Percentiles rank a stretch among this genome's conserved stretches.
These are phyloP conservation scores for Eudemis profundana DNA, from an alignment of 2,888 invertebrate genomes.

Conservation along the genomic window DNA sequence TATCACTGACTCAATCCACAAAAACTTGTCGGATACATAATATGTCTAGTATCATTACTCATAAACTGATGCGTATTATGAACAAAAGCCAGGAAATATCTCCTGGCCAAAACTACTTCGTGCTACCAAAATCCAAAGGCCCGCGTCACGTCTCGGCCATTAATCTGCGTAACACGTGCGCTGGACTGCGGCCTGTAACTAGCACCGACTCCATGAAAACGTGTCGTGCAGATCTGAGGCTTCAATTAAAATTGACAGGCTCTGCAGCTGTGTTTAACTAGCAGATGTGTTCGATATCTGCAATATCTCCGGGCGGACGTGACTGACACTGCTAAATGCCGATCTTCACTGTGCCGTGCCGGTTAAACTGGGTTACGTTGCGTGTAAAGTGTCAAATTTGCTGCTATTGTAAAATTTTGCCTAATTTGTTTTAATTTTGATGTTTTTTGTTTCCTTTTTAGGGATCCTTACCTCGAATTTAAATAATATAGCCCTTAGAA, in stretches of 20 bases:
- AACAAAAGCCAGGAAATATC: too few species aligned
- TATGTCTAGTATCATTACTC: too few species aligned
- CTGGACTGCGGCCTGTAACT: conserved; percentile 55
- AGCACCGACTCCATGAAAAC: conserved; percentile 33
- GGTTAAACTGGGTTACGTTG: not conserved
- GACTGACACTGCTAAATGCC: conserved; percentile 15
- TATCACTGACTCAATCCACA: too few species aligned
- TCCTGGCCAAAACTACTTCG: conserved; percentile 31
- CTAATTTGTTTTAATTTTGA: too few species aligned
- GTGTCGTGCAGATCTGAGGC: conserved; percentile 25
- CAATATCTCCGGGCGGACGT: conserved; percentile 17
- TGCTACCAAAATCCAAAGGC: conserved; percentile 55
- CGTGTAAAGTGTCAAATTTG: too few species aligned
- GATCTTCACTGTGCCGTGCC: not conserved
- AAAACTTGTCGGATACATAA: too few species aligned
- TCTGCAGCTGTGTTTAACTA: conserved; percentile 29
- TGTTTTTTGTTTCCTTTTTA: too few species aligned
- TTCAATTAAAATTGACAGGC: conserved; percentile 37
- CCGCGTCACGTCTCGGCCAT: conserved; percentile 61
- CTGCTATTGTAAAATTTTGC: too few species aligned
- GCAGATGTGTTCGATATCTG: conserved; percentile 17
- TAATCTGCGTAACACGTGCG: conserved; percentile 68
- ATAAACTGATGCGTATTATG: too few species aligned
- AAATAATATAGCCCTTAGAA: too few species aligned
- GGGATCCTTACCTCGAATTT: too few species aligned